phyloP scores from a whole-genome alignment of 2,888 invertebrate genomes.

The Blastobasis adustella region DNA sequence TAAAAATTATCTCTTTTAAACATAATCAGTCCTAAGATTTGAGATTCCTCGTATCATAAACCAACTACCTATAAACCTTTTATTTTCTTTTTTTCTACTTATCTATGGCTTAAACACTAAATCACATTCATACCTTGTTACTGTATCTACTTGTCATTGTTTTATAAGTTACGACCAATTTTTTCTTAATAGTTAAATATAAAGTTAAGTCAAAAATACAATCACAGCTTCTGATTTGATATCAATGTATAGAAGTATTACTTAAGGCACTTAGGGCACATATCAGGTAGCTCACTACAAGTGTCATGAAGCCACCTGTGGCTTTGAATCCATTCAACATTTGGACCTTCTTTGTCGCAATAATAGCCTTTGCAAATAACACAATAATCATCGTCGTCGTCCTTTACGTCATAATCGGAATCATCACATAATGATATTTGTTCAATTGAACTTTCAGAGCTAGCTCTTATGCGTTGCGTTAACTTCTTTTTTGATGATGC shows the following conservation, averaged over 20 bases:
- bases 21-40: neutral
- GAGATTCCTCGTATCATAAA: no score
- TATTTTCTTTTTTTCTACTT: no score
- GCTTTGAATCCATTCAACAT: slow-evolving; percentile 4
- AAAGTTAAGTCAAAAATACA: neutral
- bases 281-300: slow-evolving; percentile 1
- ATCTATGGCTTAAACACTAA: no score
- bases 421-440: slow-evolving; percentile 4
- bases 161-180: neutral
- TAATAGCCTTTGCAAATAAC: slow-evolving; percentile 2
- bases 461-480: neutral
- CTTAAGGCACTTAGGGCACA: slow-evolving; percentile 1
- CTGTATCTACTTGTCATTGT: neutral
- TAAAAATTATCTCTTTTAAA: neutral
- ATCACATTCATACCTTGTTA: no score
- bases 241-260: neutral
- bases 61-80: no score
- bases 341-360: slow-evolving; percentile 3
- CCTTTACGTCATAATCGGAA: slow-evolving; percentile 2
- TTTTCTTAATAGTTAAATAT: neutral
- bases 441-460: slow-evolving; percentile 4
- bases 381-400: slow-evolving; percentile 4
- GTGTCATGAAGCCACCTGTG: slow-evolving; percentile 3
- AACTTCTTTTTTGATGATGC: neutral
- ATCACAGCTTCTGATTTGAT: neutral